Percentiles rank a stretch among this genome's conserved stretches.
Evolutionary conservation across 2,888 invertebrate genomes (phyloP).

Genomic region (Hedychridium roseum): DNA sequence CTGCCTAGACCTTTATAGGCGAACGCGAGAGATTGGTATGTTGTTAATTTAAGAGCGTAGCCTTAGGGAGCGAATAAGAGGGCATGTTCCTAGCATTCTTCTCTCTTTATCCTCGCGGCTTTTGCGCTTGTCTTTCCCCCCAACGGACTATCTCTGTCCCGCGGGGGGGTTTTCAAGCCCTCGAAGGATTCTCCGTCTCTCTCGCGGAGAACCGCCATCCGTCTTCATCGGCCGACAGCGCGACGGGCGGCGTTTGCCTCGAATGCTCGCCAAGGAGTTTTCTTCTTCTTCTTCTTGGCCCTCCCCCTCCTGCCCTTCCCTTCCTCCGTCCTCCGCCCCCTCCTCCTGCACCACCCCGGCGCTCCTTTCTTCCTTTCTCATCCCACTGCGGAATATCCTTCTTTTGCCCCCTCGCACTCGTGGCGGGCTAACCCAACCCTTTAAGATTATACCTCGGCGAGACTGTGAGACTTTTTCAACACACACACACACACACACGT

Average conservation of each 20-base stretch:
- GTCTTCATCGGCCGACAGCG: constrained; percentile 65
- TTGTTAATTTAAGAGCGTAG: constrained; percentile 62
- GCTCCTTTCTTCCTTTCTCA: constrained; percentile 39
- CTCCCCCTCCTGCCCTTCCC: constrained; percentile 18
- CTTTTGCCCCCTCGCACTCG: constrained; percentile 45
- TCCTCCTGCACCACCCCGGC: constrained; percentile 4
- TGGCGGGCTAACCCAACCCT: constrained; percentile 48
- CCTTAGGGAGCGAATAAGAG: constrained; percentile 48
- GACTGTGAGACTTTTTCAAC: constrained; percentile 25
- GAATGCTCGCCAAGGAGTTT: constrained; percentile 62
- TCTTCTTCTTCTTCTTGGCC: constrained; percentile 43
- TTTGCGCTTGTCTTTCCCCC: constrained; percentile 13
- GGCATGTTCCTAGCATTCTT: constrained; percentile 35
- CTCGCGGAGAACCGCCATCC: constrained; percentile 58
- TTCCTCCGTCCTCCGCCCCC: constrained; percentile 9
- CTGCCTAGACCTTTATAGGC: too few species aligned
- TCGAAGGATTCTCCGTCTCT: constrained; percentile 47
- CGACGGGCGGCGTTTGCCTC: constrained; percentile 65
- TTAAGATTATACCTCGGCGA: constrained; percentile 46
- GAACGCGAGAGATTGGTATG: constrained; percentile 58
- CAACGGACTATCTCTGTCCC: constrained; percentile 28
- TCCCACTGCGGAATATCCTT: constrained; percentile 48
- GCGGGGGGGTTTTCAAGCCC: constrained; percentile 38
- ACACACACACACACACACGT: constrained; percentile 2
- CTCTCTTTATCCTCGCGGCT: constrained; percentile 19